Evolutionary conservation across 2,888 invertebrate species (phyloP).

Genomic region (Rotaria sp.): DNA sequence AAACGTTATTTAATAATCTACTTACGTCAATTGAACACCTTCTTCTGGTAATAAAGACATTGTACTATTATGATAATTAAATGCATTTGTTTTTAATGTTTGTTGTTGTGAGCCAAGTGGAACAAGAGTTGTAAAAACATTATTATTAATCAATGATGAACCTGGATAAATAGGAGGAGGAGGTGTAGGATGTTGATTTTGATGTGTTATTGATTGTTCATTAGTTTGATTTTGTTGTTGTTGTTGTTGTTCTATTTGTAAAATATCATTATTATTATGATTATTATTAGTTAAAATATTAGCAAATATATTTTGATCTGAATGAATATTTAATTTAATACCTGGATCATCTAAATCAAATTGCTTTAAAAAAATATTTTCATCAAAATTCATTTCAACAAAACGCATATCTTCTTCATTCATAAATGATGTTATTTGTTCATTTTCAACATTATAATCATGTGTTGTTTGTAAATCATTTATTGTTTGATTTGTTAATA

Average conservation of each 20-base stretch:
- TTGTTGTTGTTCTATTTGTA: no score
- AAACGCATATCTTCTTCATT: neutral
- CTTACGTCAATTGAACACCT: constrained; percentile 12
- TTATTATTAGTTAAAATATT: neutral
- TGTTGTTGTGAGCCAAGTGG: neutral
- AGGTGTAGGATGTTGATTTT: no score
- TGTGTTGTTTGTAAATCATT: neutral
- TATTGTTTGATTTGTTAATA: no score
- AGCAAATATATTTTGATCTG: neutral
- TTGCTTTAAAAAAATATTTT: neutral
- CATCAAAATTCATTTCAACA: constrained; percentile 16
- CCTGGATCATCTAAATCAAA: neutral
- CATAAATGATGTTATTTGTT: neutral
- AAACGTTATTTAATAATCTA: no score
- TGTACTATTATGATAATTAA: neutral
- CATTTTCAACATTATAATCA: neutral
- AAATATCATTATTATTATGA: neutral
- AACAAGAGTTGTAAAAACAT: neutral
- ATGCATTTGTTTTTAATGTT: neutral
- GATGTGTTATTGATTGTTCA: no score
- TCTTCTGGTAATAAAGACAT: neutral
- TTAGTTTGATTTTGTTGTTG: no score
- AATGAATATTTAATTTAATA: neutral
- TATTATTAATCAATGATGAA: neutral
- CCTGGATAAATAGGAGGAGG: neutral